Conservation (phyloP, 2,888 invertebrate species). For the Apeira syringaria region DNA sequence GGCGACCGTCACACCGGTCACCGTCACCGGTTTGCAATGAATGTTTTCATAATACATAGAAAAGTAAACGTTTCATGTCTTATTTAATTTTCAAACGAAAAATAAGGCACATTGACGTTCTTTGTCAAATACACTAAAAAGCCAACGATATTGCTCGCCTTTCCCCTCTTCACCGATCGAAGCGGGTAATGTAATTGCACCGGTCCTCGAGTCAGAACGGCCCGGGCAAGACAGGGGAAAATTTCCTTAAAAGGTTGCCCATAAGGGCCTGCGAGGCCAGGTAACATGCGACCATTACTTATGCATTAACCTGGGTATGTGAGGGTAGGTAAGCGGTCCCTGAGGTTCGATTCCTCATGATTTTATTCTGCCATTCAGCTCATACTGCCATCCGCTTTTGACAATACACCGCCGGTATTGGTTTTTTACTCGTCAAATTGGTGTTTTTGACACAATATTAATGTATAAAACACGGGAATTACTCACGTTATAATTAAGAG, state of each 20-base stretch:
- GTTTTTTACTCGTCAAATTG: too few species aligned
- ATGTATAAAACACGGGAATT: too few species aligned
- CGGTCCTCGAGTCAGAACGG: conserved; percentile 14
- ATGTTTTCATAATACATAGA: too few species aligned
- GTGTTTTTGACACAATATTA: too few species aligned
- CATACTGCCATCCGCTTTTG: conserved; percentile 27
- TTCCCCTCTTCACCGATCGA: conserved; percentile 7
- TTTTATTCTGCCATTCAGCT: conserved; percentile 58
- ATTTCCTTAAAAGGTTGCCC: conserved; percentile 65
- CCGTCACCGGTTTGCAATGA: too few species aligned
- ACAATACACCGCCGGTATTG: conserved; percentile 31
- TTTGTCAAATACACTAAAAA: conserved; percentile 1
- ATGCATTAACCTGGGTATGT: conserved; percentile 81
- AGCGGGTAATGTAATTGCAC: conserved; percentile 31
- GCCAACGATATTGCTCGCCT: conserved; percentile 3
- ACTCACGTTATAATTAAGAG: too few species aligned
- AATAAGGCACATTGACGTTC: not conserved
- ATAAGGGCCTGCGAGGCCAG: conserved; percentile 34
- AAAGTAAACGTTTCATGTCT: too few species aligned
- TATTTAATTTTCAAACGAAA: too few species aligned
- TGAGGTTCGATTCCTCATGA: conserved; percentile 57
- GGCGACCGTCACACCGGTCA: too few species aligned
- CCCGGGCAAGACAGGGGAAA: conserved; percentile 38
- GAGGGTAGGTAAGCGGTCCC: conserved; percentile 72
- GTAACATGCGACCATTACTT: conserved; percentile 82